Conservation (phyloP, 2,797 vertebrate genomes). For the Ctenosaura bakeri region DNA sequence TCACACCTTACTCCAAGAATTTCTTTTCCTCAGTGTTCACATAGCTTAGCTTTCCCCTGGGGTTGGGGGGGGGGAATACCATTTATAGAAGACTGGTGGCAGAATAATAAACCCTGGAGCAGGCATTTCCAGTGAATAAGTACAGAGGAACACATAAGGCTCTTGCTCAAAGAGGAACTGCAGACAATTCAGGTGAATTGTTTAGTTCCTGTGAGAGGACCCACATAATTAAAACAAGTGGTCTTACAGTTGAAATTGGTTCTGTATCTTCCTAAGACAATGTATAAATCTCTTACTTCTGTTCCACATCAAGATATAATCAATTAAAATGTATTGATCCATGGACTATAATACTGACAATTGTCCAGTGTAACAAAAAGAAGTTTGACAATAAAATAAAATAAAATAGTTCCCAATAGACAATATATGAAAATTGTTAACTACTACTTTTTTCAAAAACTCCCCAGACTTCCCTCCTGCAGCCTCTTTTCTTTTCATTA, state of each 20-base stretch:
- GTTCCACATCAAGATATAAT: conserved; percentile 7
- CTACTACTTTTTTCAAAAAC: conserved; percentile 31
- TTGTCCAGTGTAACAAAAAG: conserved; percentile 32
- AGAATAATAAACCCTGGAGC: neutral
- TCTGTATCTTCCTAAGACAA: neutral
- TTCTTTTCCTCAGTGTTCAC: neutral
- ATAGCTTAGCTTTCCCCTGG: neutral
- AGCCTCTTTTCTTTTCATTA: conserved; percentile 26
- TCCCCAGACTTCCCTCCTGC: neutral
- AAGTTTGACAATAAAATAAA: neutral
- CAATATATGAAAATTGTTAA: conserved; percentile 41
- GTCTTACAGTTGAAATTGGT: neutral
- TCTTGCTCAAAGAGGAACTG: neutral
- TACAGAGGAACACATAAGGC: neutral
- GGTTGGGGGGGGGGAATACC: neutral
- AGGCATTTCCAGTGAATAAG: neutral
- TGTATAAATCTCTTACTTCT: conserved; percentile 13
- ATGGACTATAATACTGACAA: neutral
- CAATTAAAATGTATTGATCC: neutral
- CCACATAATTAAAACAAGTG: neutral
- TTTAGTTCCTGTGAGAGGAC: neutral
- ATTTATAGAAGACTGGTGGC: neutral
- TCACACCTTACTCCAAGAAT: neutral
- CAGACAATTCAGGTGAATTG: neutral
- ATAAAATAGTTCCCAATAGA: conserved; percentile 13